Evolutionary conservation across 2,797 vertebrate species (phyloP), one percentile per base, ranked within the genome.

Genomic region (Lagorchestes hirsutus): DNA sequence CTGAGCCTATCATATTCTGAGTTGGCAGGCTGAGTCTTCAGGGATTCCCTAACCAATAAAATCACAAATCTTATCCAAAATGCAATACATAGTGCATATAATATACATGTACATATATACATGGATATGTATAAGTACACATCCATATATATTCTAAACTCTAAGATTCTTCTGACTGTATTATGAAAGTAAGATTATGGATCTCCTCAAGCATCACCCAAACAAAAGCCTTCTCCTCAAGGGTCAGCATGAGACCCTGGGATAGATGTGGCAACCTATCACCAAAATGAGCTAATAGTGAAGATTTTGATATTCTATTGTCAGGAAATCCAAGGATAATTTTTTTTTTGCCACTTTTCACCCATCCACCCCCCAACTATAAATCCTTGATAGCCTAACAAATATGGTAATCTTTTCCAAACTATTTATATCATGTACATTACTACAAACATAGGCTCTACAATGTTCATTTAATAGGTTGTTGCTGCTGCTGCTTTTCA

Each of bases 21-120:
- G 24, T 46, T 46, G n/a, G n/a, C n/a, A 82, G 8, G n/a, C 58
- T 40, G 14, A 59, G 22, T 46, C 74, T 82, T 82, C 74, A 74
- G 16, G 5, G 40, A 18, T 40, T 24, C 18, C 22, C 74, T 82
- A 82, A 82, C 74, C 18, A 24, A 82, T 40, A 82, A 67, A 67
- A 40, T 46, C 18, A 82, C n/a, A 82, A 46, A 13, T 24, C n/a
- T 74, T 82, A 46, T 82, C 18, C 74, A 82, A 82, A 40, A 90
- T 90, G 29, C 55, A 62, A 46, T 57, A 91, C 92, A 92, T 52
- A 96, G 96, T 74, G 18, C 5, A 74, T n/a, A n/a, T n/a, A n/a
- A 67, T n/a, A 67, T n/a, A n/a, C 3, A 34, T 3, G 34, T 40
- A n/a, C 6, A 74, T 8, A 74, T 0, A 67, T n/a, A 3, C n/a